A percentile compares a stretch with the other conserved stretches of the same genome.
Evolutionary conservation across 2,797 vertebrate species (phyloP).

Genomic region (Gadopsis marmoratus): DNA sequence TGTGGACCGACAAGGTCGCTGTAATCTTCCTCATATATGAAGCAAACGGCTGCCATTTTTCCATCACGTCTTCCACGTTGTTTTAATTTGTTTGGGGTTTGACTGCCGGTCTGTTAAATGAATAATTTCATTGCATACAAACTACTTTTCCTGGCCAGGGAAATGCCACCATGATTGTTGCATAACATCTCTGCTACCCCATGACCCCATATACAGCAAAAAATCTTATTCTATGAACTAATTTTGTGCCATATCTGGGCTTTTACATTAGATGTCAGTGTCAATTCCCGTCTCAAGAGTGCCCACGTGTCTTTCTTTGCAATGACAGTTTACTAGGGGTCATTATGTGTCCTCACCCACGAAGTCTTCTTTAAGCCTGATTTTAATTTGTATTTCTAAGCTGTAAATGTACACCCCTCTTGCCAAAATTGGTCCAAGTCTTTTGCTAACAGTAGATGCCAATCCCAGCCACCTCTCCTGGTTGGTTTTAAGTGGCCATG

Average conservation of each 20-base stretch:
- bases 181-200: slow-evolving; percentile 2
- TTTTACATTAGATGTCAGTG: slow-evolving; percentile 23
- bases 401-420: slow-evolving; percentile 59
- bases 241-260: slow-evolving; percentile 3
- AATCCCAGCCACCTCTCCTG: slow-evolving; percentile 55
- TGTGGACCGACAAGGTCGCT: background rate
- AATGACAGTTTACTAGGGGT: slow-evolving; percentile 29
- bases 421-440: slow-evolving; percentile 54
- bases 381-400: slow-evolving; percentile 60
- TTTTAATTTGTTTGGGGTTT: background rate
- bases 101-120: background rate
- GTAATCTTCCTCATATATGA: background rate
- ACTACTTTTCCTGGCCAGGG: background rate
- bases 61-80: background rate
- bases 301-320: slow-evolving; percentile 19
- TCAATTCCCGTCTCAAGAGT: slow-evolving; percentile 11
- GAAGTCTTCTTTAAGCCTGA: slow-evolving; percentile 42
- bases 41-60: background rate
- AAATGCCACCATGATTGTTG: background rate
- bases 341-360: slow-evolving; percentile 21
- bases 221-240: background rate
- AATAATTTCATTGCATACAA: background rate
- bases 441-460: slow-evolving; percentile 57
- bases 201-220: background rate
- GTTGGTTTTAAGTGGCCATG: slow-evolving; percentile 79